Evolutionary conservation across 2,113 vertebrate genomes (phyloP).

Genomic region (Leucopsar rothschildi): DNA sequence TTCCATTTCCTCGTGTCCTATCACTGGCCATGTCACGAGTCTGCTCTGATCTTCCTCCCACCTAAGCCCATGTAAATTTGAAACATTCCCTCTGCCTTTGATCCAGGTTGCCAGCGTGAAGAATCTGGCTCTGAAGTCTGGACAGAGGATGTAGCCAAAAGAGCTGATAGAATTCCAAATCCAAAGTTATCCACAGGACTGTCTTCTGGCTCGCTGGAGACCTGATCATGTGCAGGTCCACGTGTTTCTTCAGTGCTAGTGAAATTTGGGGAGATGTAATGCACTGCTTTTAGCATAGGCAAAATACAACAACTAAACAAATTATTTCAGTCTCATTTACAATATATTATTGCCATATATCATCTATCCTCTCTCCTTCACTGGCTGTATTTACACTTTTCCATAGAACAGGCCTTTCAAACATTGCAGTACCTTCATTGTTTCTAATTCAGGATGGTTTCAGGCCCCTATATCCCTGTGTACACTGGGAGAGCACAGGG

Average conservation of each 20-base stretch:
- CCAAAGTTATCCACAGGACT: neutral
- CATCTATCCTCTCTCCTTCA: neutral
- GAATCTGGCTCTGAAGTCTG: neutral
- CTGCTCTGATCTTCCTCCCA: neutral
- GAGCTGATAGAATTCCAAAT: neutral
- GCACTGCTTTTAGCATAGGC: neutral
- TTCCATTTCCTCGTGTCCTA: neutral
- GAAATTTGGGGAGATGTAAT: neutral
- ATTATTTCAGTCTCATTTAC: neutral
- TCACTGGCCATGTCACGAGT: neutral
- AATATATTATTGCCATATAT: fast-evolving
- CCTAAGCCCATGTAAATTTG: neutral
- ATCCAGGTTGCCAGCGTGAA: neutral
- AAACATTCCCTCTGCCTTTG: neutral
- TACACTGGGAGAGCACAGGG: neutral
- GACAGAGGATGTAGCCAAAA: neutral
- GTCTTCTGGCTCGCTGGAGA: neutral
- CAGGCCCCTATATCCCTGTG: neutral
- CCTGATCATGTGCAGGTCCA: neutral
- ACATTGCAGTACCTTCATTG: neutral
- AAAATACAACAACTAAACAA: neutral
- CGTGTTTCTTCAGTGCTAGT: neutral
- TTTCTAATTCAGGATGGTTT: neutral
- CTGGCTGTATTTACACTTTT: neutral
- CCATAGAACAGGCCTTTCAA: neutral